Evolutionary conservation across 1,140 invertebrate genomes (phyloP).

Genomic region (Catajapyx aquilonaris): DNA sequence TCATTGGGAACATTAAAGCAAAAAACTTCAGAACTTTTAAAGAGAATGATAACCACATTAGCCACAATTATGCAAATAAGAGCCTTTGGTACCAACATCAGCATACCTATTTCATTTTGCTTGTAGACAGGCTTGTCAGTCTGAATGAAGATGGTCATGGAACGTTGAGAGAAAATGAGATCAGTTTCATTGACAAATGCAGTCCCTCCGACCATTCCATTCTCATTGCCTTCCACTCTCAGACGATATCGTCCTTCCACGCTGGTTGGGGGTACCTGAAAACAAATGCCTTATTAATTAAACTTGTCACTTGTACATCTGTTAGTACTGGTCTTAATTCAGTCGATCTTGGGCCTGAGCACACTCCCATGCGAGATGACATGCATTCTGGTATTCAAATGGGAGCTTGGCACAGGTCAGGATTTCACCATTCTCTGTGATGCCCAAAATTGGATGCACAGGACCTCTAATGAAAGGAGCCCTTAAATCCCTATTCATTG

Average conservation of each 20-base stretch:
- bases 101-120: no score
- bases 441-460: no score
- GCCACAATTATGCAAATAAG: no score
- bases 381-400: slow-evolving; percentile 1
- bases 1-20: no score
- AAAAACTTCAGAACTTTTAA: no score
- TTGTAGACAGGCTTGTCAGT: slow-evolving; percentile 88
- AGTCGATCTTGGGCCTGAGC: slow-evolving; percentile 5
- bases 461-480: no score
- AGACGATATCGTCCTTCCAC: slow-evolving; percentile 62
- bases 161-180: slow-evolving; percentile 60
- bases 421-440: no score
- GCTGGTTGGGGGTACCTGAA: slow-evolving; percentile 56
- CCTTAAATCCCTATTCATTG: no score
- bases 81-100: no score
- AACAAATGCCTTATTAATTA: slow-evolving; percentile 6
- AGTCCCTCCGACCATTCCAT: slow-evolving; percentile 57
- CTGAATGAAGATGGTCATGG: slow-evolving; percentile 89
- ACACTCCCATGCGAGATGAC: slow-evolving; percentile 6
- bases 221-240: slow-evolving; percentile 68
- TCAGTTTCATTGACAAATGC: slow-evolving; percentile 65
- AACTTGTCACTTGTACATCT: slow-evolving; percentile 2
- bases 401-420: no score
- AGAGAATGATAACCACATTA: no score
- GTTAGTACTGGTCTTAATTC: neutral